Conservation (phyloP, 2,888 invertebrate species). For the Lumbricus terrestris region DNA sequence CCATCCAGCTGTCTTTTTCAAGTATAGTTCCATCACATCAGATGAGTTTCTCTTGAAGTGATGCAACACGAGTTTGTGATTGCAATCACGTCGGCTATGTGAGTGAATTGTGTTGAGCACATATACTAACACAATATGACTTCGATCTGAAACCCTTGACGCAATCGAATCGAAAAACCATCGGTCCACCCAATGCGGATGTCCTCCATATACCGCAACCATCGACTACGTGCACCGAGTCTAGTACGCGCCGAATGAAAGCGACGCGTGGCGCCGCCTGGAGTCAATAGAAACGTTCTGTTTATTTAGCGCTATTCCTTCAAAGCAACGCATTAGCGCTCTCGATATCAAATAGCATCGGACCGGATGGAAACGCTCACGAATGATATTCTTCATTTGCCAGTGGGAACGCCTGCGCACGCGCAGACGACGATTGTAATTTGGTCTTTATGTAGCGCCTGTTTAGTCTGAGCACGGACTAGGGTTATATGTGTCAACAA, state of each 20-base stretch:
- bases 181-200: neutral
- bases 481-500: neutral
- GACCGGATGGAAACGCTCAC: neutral
- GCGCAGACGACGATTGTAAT: neutral
- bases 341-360: neutral
- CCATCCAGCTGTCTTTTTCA: too few species aligned
- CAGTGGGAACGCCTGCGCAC: neutral
- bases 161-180: neutral
- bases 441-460: constrained; percentile 3
- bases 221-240: constrained; percentile 3
- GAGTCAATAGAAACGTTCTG: neutral
- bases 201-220: neutral
- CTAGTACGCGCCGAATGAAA: neutral
- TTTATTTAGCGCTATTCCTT: neutral
- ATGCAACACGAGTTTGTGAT: neutral
- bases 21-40: neutral
- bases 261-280: neutral
- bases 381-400: constrained; percentile 3
- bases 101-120: neutral
- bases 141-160: neutral
- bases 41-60: neutral
- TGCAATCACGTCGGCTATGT: neutral
- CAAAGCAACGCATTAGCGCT: neutral
- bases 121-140: neutral
- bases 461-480: neutral